Evolutionary conservation across 2,888 invertebrate genomes (phyloP), one percentile per base, ranked within the genome.

Genomic region (Linyphia triangularis): DNA sequence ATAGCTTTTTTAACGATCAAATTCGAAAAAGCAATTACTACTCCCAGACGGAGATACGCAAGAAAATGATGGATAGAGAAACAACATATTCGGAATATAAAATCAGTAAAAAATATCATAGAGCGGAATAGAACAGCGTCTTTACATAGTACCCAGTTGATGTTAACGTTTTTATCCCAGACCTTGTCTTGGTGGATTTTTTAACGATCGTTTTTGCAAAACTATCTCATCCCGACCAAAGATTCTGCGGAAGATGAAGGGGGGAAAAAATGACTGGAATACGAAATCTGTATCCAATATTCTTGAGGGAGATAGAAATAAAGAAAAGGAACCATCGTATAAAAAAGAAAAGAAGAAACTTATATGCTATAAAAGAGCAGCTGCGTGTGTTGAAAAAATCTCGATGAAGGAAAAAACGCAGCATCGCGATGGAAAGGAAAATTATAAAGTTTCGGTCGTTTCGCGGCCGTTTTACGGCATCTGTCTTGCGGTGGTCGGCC

Each of bases 401-500:
- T 33, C 43, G n/a, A 63, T 26, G 19, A 28, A 61, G 30, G 16
- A 75, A 73, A 33, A n/a, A 75, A 61, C 51, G n/a, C n/a, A 43
- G 2, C 3, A 51, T 51, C 16, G 3, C 9, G 9, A 1, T 5
- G 51, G 65, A n/a, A 4, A 43, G 37, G 72, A 24, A 81, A 81
- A 88, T 88, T 88, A 88, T 81, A 88, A 88, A 88, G 81, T 88
- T 88, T 75, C 16, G 67, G 75, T 43, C 81, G 59, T 88, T 88
- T 22, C 24, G 61, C 13, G 57, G 2, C n/a, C 65, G 9, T 33
- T 81, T 88, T 81, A 88, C 63, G 79, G 67, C n/a, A 22, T 7
- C 37, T 26, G 59, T 28, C 65, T 19, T 73, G 59, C 86, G 81
- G 81, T 81, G 86, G 78, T 26, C 81, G 51, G 22, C 67, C 73